Conservation (phyloP, 2,888 invertebrate species). For the Drosophila phalerata region DNA sequence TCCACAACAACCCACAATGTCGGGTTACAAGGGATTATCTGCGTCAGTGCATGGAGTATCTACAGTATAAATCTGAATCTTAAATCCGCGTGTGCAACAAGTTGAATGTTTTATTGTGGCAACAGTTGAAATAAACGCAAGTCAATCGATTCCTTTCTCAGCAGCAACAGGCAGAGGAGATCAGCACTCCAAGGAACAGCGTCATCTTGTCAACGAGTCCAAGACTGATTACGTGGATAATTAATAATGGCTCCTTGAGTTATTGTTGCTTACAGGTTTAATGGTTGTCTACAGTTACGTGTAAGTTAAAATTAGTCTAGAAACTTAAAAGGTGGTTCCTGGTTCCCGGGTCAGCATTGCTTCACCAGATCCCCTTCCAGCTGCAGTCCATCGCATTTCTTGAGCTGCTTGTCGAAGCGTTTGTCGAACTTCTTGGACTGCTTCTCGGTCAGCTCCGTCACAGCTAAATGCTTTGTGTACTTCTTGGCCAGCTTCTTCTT, state of each 20-base stretch:
- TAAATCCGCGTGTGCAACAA: constrained; percentile 7
- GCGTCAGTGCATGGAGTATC: constrained; percentile 56
- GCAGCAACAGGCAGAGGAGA: not conserved
- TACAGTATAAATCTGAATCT: constrained; percentile 40
- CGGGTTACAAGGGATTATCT: constrained; percentile 55
- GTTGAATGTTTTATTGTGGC: constrained; percentile 11
- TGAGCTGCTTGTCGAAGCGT: constrained; percentile 90
- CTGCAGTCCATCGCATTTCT: constrained; percentile 88
- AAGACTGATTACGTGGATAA: no score
- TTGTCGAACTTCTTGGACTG: constrained; percentile 88
- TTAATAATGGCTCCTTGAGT: not conserved
- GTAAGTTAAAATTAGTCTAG: constrained; percentile 36
- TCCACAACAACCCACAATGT: constrained; percentile 60
- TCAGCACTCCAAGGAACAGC: constrained; percentile 12
- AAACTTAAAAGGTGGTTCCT: constrained; percentile 23
- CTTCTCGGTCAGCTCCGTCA: constrained; percentile 84
- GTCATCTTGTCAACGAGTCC: no score
- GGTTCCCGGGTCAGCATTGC: constrained; percentile 46
- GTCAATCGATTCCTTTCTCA: not conserved
- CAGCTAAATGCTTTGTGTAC: constrained; percentile 85
- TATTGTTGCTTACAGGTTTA: constrained; percentile 52
- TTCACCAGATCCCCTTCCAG: constrained; percentile 88
- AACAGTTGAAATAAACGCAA: constrained; percentile 29
- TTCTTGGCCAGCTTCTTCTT: constrained; percentile 91
- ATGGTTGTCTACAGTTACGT: constrained; percentile 32